Evolutionary conservation across 2,888 invertebrate species (phyloP), one percentile per base, ranked within the genome.

Genomic region (Xestobium rufovillosum): DNA sequence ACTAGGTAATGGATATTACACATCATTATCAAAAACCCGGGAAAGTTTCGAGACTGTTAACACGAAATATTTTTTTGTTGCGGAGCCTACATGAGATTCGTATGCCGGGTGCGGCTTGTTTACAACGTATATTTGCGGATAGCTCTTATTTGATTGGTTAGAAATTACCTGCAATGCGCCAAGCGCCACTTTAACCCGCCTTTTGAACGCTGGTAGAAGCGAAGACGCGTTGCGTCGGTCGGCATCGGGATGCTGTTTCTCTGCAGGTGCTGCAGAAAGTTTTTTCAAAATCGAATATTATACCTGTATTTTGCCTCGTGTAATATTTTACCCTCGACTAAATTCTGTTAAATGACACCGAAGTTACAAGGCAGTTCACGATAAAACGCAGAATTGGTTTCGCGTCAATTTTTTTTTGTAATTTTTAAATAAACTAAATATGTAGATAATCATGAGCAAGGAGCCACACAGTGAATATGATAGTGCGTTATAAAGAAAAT

Each of bases 151-250:
- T 74, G 77, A 83, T 84, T 83, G 83, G 83, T 73, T 73, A 72
- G 66, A 72, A 75, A 77, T 78, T 79, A 83, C 83, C 84, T 82
- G 83, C 83, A 83, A 82, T 83, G 82, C 83, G 83, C 81, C 83
- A 83, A 73, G 68, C 68, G 61, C 54, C 53, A 49, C 49, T 45
- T 60, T 63, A 50, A 48, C 51, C 59, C 53, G 56, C 51, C 52
- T 53, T 55, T 54, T 52, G 57, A 57, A 58, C 60, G 57, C 53
- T 55, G 57, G 55, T 56, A 50, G 51, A 44, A 42, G 43, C 23
- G 34, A 47, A 51, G 52, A 44, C 55, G 55, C 50, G 51, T 45
- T 55, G 57, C 55, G 53, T 56, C 56, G 55, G 42, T 51, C 49
- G 49, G 40, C 36, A 45, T 48, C 48, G 52, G 49, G 46, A 41